Evolutionary conservation across 2,888 invertebrate species (phyloP).

Genomic region (Chaitophorus viminalis): DNA sequence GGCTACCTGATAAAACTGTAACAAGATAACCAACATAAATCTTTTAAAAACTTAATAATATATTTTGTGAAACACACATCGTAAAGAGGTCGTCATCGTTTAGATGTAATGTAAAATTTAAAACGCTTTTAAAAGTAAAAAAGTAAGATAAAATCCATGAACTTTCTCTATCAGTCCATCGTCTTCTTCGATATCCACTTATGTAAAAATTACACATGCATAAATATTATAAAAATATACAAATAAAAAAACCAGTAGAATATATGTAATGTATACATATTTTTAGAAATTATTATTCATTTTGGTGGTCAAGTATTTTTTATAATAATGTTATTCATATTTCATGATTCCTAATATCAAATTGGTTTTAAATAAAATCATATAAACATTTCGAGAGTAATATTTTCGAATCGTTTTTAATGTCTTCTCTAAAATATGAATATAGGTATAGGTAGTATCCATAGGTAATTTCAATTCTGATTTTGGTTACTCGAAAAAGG

Average conservation of each 20-base stretch:
- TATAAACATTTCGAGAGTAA: not conserved
- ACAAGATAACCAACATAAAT: conserved; percentile 22
- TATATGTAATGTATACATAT: not conserved
- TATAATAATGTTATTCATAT: not conserved
- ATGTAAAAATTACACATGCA: not conserved
- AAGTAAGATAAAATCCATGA: not conserved
- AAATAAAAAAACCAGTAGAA: not conserved
- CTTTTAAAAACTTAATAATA: not conserved
- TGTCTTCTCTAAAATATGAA: not conserved
- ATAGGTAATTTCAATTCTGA: not conserved
- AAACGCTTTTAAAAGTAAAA: not conserved
- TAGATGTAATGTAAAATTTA: not conserved
- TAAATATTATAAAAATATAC: not conserved
- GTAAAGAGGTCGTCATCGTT: not conserved
- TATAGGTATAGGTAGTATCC: not conserved
- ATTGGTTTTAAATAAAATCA: not conserved
- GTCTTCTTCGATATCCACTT: not conserved
- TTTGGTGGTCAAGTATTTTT: not conserved
- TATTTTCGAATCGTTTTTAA: not conserved
- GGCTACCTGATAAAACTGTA: conserved; percentile 13
- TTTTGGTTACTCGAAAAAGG: not conserved
- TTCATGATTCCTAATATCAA: not conserved
- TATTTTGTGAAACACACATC: not conserved
- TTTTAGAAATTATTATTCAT: not conserved
- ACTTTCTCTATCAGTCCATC: not conserved